phyloP scores from a whole-genome alignment of 2,113 vertebrate genomes.

The Austrofundulus limnaeus region DNA sequence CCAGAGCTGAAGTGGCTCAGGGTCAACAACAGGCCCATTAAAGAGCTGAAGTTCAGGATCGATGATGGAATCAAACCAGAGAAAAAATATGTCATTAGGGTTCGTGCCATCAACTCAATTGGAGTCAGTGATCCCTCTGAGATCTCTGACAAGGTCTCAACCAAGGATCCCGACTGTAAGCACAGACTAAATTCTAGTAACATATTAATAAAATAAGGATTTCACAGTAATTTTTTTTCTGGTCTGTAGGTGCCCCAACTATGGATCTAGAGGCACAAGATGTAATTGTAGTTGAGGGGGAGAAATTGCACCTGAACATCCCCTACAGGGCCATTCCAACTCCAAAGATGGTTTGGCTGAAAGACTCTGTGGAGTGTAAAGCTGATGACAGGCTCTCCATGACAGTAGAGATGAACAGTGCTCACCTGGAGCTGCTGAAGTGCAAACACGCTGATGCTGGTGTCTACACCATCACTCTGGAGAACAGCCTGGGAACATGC shows the following conservation, averaged over 20 bases:
- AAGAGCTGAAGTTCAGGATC: conserved; percentile 90
- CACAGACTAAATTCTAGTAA: not conserved
- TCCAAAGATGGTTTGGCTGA: conserved; percentile 91
- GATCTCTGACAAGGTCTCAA: conserved; percentile 91
- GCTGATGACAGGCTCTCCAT: conserved; percentile 84
- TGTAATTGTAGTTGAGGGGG: conserved; percentile 89
- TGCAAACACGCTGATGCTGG: conserved; percentile 87
- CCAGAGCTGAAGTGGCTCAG: conserved; percentile 95
- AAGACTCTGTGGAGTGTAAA: conserved; percentile 89
- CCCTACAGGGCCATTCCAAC: conserved; percentile 92
- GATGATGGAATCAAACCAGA: conserved; percentile 94
- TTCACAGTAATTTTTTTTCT: not conserved
- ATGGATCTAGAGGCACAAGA: conserved; percentile 88
- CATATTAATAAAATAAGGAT: not conserved
- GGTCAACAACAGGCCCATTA: conserved; percentile 92
- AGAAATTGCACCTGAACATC: conserved; percentile 89
- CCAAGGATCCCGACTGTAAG: conserved; percentile 98
- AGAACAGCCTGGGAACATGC: conserved; percentile 89
- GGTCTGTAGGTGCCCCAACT: conserved; percentile 84
- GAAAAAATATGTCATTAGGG: conserved; percentile 93
- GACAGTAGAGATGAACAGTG: conserved; percentile 86
- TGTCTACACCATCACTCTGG: conserved; percentile 87
- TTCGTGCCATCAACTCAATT: conserved; percentile 92
- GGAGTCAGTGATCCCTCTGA: conserved; percentile 95
- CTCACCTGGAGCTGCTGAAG: conserved; percentile 87